phyloP scores from a whole-genome alignment of 2,888 invertebrate genomes.

The Andrena flavipes region DNA sequence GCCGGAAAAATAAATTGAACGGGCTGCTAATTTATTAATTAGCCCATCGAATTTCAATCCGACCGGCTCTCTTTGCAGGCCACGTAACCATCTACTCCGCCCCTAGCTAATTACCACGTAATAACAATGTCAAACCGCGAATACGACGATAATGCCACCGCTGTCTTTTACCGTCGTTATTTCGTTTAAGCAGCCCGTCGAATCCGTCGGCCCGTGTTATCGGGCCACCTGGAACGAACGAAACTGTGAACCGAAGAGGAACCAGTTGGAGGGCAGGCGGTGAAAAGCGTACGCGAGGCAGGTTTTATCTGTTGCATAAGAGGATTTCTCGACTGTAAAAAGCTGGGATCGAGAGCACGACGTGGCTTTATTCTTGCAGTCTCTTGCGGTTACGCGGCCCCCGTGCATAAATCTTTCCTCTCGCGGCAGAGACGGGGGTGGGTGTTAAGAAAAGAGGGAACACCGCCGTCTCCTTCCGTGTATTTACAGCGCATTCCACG shows the following conservation, averaged over 20 bases:
- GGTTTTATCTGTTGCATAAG: conserved; percentile 63
- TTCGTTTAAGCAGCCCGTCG: conserved; percentile 1
- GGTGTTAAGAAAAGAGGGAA: conserved; percentile 55
- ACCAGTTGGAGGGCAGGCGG: background rate
- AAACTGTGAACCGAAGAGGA: conserved; percentile 23
- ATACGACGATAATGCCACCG: conserved; percentile 19
- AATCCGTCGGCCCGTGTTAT: conserved; percentile 11
- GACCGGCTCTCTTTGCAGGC: background rate
- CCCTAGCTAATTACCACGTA: conserved; percentile 32
- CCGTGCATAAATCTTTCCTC: conserved; percentile 54
- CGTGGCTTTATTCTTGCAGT: conserved; percentile 64
- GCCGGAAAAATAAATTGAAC: conserved; percentile 43
- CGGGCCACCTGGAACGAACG: conserved; percentile 21
- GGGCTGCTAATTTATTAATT: conserved; percentile 46
- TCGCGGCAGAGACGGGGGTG: conserved; percentile 27
- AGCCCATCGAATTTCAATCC: conserved; percentile 36
- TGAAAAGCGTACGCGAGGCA: conserved; percentile 28
- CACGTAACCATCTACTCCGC: background rate
- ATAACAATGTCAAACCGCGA: background rate
- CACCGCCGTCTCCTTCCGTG: conserved; percentile 31
- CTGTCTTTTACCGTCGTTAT: conserved; percentile 17
- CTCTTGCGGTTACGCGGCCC: conserved; percentile 58
- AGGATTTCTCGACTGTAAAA: conserved; percentile 68
- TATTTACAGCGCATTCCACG: conserved; percentile 27
- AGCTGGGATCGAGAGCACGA: conserved; percentile 64